These are phyloP conservation scores for Morone saxatilis DNA, from an alignment of 2,113 vertebrate species.

Conservation along the genomic window DNA sequence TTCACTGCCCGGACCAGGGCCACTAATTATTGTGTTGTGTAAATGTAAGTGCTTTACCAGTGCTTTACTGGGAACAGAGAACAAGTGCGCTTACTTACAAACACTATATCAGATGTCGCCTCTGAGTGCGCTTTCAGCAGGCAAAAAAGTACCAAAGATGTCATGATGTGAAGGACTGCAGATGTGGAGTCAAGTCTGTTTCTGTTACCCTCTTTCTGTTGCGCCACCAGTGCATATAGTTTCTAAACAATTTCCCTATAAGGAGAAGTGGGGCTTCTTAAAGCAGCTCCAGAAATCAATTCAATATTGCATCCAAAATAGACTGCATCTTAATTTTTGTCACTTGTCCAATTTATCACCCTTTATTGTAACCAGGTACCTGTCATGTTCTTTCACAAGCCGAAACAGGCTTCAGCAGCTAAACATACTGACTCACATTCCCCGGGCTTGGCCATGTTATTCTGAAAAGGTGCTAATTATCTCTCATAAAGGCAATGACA, in stretches of 20 bases:
- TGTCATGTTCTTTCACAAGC: slow-evolving; percentile 15
- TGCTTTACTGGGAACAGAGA: slow-evolving; percentile 36
- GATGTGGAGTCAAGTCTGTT: slow-evolving; percentile 34
- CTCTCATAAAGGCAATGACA: slow-evolving; percentile 6
- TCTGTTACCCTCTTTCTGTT: background rate
- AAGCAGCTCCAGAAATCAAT: background rate
- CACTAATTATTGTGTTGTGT: slow-evolving; percentile 48
- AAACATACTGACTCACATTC: slow-evolving; percentile 38
- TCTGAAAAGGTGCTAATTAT: slow-evolving; percentile 27
- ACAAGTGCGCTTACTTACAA: slow-evolving; percentile 45
- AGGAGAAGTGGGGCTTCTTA: background rate
- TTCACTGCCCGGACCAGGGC: slow-evolving; percentile 17
- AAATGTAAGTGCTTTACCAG: slow-evolving; percentile 68
- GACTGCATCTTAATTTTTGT: background rate
- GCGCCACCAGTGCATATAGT: background rate
- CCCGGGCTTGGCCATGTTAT: slow-evolving; percentile 1
- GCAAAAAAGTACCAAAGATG: slow-evolving; percentile 18
- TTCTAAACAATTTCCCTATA: background rate
- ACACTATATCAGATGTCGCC: slow-evolving; percentile 55
- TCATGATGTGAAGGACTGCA: slow-evolving; percentile 25
- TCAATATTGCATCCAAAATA: background rate
- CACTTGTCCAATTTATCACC: background rate
- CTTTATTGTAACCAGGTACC: background rate
- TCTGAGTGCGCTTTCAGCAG: slow-evolving; percentile 41
- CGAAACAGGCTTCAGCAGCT: slow-evolving; percentile 27